These are phyloP conservation scores for Eumacrocentrus americanus DNA, from an alignment of 2,888 invertebrate species.

Conservation along the genomic window DNA sequence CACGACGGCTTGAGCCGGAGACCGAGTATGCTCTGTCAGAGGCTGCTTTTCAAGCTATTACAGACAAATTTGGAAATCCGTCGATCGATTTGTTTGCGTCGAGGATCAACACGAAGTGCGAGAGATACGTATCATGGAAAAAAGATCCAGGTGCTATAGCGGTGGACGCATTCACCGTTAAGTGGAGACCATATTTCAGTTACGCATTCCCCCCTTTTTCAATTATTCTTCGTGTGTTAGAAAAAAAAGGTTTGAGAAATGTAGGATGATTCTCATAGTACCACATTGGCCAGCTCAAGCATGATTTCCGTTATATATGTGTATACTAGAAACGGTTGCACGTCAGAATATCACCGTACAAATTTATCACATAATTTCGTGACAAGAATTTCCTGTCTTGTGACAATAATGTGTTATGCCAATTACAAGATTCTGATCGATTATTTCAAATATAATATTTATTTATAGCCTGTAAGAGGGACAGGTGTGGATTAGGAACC, in stretches of 20 bases:
- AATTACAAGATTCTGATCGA: too few species aligned
- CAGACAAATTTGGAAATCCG: not conserved
- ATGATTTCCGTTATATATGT: conserved; percentile 27
- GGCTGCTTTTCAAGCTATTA: not conserved
- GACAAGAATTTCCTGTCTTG: too few species aligned
- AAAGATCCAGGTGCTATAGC: not conserved
- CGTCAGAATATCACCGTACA: too few species aligned
- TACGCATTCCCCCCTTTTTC: conserved; percentile 30
- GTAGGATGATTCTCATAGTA: conserved; percentile 25
- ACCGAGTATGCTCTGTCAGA: not conserved
- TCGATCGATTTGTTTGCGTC: not conserved
- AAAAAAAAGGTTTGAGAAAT: conserved; percentile 16
- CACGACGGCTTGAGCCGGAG: not conserved
- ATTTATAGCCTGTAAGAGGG: too few species aligned
- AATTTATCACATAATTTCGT: too few species aligned
- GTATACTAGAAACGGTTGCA: too few species aligned
- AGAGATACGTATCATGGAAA: not conserved
- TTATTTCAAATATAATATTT: too few species aligned
- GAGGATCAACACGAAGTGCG: not conserved
- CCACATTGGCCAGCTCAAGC: conserved; percentile 27
- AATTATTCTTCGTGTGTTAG: conserved; percentile 9
- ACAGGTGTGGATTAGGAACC: too few species aligned
- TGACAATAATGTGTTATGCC: too few species aligned
- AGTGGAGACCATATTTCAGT: too few species aligned
- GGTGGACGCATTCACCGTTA: not conserved